Base-by-base conservation (phyloP, 1,140 invertebrate genomes). In the Zaprionus davidi region DNA sequence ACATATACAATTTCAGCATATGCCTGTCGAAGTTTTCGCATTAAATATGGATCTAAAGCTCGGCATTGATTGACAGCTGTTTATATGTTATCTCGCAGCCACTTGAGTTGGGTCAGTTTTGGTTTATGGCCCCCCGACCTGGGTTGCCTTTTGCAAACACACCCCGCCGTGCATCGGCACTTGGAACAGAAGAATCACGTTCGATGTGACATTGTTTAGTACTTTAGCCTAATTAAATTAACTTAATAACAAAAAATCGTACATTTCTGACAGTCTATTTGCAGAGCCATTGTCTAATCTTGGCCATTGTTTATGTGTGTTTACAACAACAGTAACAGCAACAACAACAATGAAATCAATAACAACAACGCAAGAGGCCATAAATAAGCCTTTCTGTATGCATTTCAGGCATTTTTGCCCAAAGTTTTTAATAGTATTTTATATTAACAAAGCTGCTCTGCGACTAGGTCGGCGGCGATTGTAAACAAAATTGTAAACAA, bases 51-150 rank as follows among this genome's bases (percentile, higher is more conserved):
- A 67, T 63, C 31, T 63, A 73, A 68, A 13, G 51, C 70, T 49
- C 69, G 72, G 66, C 76, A 74, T 80, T 82, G 79, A 82, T 82
- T 82, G 83, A 87, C 83, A 86, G 83, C 80, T 86, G 82, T 70
- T 81, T 64, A 53, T 69, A 36, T 34, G 46, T 55, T 36, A 44
- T 49, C 38, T 63, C 63, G 41, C 6, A 51, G 31, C 55, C 56
- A 74, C 58, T 74, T 74, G 71, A 74, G 65, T 74, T 74, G 71
- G 71, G 71, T 75, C 72, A 75, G 51, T 75, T 53, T 38, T 55
- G 46, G 26, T 44, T 31, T 41, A 17, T 9, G 12, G 1, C 41
- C 41, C 4, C 41, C n/a, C 41, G 15, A n/a, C 38, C 24, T 31
- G 11, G 2, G 5, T 20, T 28, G 22, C 17, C 20, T 9, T 9